phyloP scores from a whole-genome alignment of 2,113 vertebrate genomes.

The Pithys albifrons region DNA sequence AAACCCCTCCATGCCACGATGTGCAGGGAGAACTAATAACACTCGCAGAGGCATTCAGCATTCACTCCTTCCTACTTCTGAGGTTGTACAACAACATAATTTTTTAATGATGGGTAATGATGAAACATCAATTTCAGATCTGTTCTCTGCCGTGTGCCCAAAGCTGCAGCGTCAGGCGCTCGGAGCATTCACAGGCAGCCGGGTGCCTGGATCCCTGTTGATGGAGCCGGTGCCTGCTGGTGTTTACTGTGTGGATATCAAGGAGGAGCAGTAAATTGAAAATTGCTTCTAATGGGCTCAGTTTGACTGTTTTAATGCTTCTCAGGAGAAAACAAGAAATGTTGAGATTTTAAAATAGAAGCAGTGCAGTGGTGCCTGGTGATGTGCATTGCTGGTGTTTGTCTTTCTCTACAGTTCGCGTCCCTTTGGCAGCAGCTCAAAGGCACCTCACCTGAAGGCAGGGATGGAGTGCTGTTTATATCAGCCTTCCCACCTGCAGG shows the following conservation, averaged over 20 bases:
- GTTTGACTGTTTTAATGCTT: conserved; percentile 31
- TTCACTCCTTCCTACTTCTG: conserved; percentile 32
- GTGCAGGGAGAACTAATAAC: conserved; percentile 8
- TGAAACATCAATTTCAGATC: conserved; percentile 56
- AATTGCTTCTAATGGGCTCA: conserved; percentile 61
- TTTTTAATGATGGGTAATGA: conserved; percentile 62
- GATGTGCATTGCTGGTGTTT: background rate
- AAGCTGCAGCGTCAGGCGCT: conserved; percentile 41
- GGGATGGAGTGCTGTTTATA: background rate
- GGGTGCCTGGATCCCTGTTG: conserved; percentile 6
- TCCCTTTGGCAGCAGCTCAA: background rate
- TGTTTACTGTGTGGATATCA: conserved; percentile 6
- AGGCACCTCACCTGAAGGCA: background rate
- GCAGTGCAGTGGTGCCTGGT: background rate
- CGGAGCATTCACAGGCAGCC: background rate
- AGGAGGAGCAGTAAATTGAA: conserved; percentile 51
- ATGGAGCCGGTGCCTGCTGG: background rate
- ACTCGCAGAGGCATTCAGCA: background rate
- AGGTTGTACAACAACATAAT: conserved; percentile 22
- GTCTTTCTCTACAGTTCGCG: background rate
- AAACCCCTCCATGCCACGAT: background rate
- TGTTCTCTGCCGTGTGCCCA: background rate
- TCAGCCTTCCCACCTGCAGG: background rate
- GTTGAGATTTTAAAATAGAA: conserved; percentile 2
- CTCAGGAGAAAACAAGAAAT: conserved; percentile 37